Evolutionary conservation across 2,888 invertebrate species (phyloP).

Genomic region (Gymnocheta viridis): DNA sequence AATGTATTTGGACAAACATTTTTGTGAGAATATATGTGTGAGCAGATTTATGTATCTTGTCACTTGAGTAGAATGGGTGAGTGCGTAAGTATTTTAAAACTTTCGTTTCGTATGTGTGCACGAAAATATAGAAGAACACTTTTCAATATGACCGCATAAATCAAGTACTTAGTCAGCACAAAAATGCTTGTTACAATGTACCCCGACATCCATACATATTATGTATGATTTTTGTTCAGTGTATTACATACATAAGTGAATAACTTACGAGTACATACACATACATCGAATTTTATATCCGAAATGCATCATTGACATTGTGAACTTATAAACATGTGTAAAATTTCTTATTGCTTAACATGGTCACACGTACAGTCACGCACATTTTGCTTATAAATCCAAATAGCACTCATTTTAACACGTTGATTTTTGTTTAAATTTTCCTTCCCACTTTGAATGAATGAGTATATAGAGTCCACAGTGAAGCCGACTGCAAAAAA

Average conservation of each 20-base stretch:
- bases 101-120: slow-evolving; percentile 4
- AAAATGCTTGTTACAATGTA: not conserved
- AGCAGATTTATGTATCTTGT: slow-evolving; percentile 4
- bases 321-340: not conserved
- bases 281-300: not conserved
- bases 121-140: slow-evolving; percentile 2
- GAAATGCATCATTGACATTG: not conserved
- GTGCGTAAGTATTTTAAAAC: not conserved
- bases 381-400: slow-evolving; percentile 38
- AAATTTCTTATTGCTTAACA: not conserved
- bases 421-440: slow-evolving; percentile 29
- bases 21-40: not conserved
- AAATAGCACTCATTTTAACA: slow-evolving; percentile 44
- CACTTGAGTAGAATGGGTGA: slow-evolving; percentile 26
- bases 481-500: no score
- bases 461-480: not conserved
- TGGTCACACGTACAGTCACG: slow-evolving; percentile 27
- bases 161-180: slow-evolving; percentile 52
- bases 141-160: slow-evolving; percentile 61
- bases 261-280: no score
- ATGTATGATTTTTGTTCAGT: not conserved
- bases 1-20: not conserved
- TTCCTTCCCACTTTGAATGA: not conserved
- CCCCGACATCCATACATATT: not conserved
- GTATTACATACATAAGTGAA: not conserved